These are phyloP conservation scores for Chanos chanos DNA, from an alignment of 2,797 vertebrate species.

Conservation along the genomic window DNA sequence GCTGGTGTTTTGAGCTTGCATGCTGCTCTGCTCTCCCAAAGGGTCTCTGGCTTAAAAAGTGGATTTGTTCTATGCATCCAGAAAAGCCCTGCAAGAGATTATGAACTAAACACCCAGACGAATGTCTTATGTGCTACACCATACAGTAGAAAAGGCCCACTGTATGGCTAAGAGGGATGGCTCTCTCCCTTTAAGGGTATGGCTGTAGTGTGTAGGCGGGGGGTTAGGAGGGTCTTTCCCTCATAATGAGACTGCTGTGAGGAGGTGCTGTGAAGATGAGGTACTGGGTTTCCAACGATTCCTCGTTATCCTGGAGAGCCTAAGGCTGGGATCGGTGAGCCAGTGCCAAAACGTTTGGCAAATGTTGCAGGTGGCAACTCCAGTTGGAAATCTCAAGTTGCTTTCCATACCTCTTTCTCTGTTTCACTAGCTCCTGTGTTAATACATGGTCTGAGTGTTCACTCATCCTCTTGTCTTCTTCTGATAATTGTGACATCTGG, in stretches of 20 bases:
- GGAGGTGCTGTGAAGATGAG: slow-evolving; percentile 48
- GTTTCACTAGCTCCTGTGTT: too few species aligned
- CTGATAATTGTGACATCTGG: slow-evolving; percentile 47
- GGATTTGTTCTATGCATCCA: slow-evolving; percentile 58
- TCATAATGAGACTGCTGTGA: slow-evolving; percentile 20
- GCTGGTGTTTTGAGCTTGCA: slow-evolving; percentile 70
- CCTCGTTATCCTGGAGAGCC: slow-evolving; percentile 38
- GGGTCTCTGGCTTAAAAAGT: slow-evolving; percentile 56
- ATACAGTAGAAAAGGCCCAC: background rate
- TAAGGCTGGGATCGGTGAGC: slow-evolving; percentile 38
- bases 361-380: slow-evolving; percentile 50
- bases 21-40: slow-evolving; percentile 58
- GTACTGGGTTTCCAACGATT: slow-evolving; percentile 37
- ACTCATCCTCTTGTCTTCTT: slow-evolving; percentile 48
- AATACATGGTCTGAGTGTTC: slow-evolving; percentile 26
- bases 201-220: background rate
- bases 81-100: slow-evolving; percentile 60
- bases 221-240: background rate
- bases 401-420: slow-evolving; percentile 56
- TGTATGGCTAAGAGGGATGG: too few species aligned
- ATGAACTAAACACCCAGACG: slow-evolving; percentile 57
- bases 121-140: slow-evolving; percentile 25
- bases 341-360: slow-evolving; percentile 54
- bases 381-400: slow-evolving; percentile 50
- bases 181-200: background rate